Evolutionary conservation across 2,797 vertebrate genomes (phyloP).

Genomic region (Megaceryle alcyon): DNA sequence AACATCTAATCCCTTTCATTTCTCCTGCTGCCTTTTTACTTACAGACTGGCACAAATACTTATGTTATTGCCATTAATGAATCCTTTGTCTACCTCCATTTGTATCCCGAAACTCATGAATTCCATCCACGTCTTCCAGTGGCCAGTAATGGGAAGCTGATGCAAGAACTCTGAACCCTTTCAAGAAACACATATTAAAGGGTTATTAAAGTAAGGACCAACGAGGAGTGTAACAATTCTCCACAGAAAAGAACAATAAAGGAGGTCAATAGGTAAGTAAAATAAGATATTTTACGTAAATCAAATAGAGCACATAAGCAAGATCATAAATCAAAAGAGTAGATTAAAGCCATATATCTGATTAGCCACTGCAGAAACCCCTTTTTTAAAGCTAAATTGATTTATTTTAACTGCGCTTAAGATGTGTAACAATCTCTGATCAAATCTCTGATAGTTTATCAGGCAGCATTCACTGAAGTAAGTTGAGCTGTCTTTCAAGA

Average conservation of each 20-base stretch:
- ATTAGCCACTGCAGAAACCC: neutral
- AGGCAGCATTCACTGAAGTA: neutral
- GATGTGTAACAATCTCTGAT: neutral
- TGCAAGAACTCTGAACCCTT: constrained; percentile 90
- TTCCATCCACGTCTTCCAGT: constrained; percentile 89
- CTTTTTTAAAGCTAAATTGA: neutral
- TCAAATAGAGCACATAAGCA: neutral
- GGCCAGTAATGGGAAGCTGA: constrained; percentile 97
- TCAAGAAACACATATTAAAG: constrained; percentile 28
- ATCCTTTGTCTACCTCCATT: constrained; percentile 86
- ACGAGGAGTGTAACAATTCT: neutral
- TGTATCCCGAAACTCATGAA: constrained; percentile 87
- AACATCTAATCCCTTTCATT: neutral
- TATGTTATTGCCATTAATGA: constrained; percentile 79
- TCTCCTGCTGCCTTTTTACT: neutral
- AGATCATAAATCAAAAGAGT: neutral
- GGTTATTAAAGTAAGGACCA: neutral
- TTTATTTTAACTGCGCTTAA: neutral
- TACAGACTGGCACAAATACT: constrained; percentile 71
- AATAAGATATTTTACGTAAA: neutral
- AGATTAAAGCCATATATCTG: neutral
- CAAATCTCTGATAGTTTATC: neutral
- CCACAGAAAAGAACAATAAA: neutral
- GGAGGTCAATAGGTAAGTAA: neutral
- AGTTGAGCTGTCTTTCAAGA: neutral